These are phyloP conservation scores for Siniperca scherzeri DNA, from an alignment of 2,797 vertebrate species.

Conservation along the genomic window DNA sequence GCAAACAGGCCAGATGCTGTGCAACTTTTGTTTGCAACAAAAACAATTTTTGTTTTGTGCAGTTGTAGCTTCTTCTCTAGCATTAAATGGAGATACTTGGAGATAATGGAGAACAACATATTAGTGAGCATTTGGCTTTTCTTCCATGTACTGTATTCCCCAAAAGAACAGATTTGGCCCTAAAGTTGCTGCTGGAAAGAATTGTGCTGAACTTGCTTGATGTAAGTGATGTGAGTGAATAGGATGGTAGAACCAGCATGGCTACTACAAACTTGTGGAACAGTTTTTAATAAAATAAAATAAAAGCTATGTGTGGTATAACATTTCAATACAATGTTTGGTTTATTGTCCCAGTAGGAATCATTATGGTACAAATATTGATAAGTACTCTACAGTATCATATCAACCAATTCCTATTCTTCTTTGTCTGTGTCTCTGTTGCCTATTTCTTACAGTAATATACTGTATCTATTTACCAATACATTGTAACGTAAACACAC, in stretches of 20 bases:
- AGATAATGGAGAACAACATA: not conserved
- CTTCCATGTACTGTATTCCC: not conserved
- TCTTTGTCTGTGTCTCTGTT: not conserved
- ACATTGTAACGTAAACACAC: not conserved
- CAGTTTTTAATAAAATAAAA: too few relatives aligned
- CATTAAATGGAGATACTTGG: not conserved
- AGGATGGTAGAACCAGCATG: not conserved
- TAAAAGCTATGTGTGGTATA: not conserved
- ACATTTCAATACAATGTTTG: not conserved
- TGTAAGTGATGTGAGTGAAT: not conserved
- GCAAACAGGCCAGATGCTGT: not conserved
- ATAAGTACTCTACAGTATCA: not conserved
- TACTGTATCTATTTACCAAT: not conserved
- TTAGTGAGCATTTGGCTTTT: not conserved
- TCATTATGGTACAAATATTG: not conserved
- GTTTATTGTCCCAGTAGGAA: not conserved
- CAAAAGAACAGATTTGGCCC: not conserved
- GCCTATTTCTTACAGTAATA: not conserved
- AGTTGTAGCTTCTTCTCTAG: not conserved
- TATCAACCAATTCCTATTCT: not conserved
- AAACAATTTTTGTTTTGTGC: not conserved
- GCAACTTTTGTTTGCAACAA: not conserved
- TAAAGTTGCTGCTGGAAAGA: not conserved
- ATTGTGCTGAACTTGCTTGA: not conserved
- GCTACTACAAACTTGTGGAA: not conserved